phyloP scores from a whole-genome alignment of 2,888 invertebrate genomes.

The Meiosimyza decipiens region DNA sequence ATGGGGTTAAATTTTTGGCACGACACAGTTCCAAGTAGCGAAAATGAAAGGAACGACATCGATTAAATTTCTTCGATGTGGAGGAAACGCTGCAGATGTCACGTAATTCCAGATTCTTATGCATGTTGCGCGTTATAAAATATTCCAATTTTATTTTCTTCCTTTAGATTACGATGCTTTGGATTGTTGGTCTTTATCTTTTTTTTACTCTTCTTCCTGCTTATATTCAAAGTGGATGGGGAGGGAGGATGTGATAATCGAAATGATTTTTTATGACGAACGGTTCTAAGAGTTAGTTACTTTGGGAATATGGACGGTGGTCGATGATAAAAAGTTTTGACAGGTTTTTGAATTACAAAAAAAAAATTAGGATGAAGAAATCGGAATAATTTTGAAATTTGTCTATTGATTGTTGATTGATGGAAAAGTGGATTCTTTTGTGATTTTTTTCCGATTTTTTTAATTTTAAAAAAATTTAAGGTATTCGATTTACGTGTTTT shows the following conservation, averaged over 20 bases:
- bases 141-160: background rate
- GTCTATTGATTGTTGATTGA: constrained; percentile 37
- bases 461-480: constrained; percentile 31
- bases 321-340: constrained; percentile 32
- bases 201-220: no score
- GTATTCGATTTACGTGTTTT: constrained; percentile 15
- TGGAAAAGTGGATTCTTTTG: constrained; percentile 38
- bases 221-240: no score
- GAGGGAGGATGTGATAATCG: no score
- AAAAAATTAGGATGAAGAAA: constrained; percentile 36
- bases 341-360: constrained; percentile 41
- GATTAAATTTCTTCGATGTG: constrained; percentile 56
- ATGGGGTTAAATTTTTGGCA: constrained; percentile 60
- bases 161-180: constrained; percentile 6
- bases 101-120: constrained; percentile 46
- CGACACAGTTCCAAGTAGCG: constrained; percentile 65
- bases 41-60: constrained; percentile 63
- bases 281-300: no score
- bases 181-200: no score
- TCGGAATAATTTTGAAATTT: constrained; percentile 46
- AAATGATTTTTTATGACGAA: no score
- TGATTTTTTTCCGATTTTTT: constrained; percentile 31
- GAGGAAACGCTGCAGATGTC: constrained; percentile 41
- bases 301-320: background rate
- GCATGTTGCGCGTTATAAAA: constrained; percentile 37